phyloP scores from a whole-genome alignment of 2,113 vertebrate genomes.

The Centropus unirufus region DNA sequence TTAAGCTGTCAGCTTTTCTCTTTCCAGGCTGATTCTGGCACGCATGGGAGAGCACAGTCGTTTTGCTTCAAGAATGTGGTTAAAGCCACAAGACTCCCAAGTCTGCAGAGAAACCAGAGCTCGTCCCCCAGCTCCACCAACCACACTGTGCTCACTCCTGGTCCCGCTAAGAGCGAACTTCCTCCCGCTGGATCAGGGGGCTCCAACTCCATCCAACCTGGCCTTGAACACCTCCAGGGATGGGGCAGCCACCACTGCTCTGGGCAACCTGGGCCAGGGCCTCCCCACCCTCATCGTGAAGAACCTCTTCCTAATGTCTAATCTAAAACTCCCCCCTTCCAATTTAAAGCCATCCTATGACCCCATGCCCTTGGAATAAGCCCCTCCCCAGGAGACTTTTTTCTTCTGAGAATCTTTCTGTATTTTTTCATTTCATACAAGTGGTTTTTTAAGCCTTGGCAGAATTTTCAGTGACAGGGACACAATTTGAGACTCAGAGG shows the following conservation, averaged over 20 bases:
- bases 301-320: too few relatives aligned
- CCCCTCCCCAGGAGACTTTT: not conserved
- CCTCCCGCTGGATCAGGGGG: too few relatives aligned
- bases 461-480: not conserved
- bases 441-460: not conserved
- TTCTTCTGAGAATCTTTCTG: not conserved
- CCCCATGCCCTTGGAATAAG: too few relatives aligned
- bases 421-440: not conserved
- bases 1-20: not conserved
- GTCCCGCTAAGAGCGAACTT: not conserved
- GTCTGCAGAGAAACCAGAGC: not conserved
- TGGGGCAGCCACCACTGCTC: too few relatives aligned
- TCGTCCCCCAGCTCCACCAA: not conserved
- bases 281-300: too few relatives aligned
- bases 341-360: too few relatives aligned
- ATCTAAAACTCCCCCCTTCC: too few relatives aligned
- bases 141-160: not conserved
- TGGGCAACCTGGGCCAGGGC: too few relatives aligned
- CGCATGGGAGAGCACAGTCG: not conserved
- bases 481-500: not conserved
- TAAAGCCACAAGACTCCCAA: slow-evolving; percentile 25
- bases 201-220: too few relatives aligned
- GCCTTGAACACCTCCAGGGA: too few relatives aligned
- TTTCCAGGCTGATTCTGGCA: not conserved
- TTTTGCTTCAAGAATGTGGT: slow-evolving; percentile 10